Evolutionary conservation across 2,113 vertebrate species (phyloP).

Genomic region (Cynopterus brachyotis): DNA sequence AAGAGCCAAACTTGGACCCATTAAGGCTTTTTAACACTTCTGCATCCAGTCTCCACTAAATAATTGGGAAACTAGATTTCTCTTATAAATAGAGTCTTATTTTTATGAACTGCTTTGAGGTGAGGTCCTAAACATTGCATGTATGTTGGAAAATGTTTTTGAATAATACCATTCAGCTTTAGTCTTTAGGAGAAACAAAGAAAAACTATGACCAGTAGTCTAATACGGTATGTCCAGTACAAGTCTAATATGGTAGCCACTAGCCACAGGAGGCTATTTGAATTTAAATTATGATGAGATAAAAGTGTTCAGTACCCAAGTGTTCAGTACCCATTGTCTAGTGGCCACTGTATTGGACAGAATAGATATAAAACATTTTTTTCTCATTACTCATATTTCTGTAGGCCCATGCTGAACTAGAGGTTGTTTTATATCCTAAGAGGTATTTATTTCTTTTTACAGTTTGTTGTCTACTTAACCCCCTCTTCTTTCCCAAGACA

Average conservation of each 20-base stretch:
- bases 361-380: background rate
- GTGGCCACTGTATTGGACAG: background rate
- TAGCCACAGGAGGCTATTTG: background rate
- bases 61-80: background rate
- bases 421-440: background rate
- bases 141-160: background rate
- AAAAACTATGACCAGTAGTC: background rate
- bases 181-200: background rate
- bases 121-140: background rate
- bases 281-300: background rate
- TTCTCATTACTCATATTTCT: background rate
- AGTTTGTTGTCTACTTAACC: background rate
- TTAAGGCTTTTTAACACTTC: background rate
- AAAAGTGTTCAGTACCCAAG: too few species aligned
- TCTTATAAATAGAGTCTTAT: background rate
- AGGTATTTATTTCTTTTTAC: background rate
- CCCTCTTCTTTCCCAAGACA: background rate
- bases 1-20: background rate
- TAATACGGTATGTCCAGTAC: background rate
- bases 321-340: too few species aligned
- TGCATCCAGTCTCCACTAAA: background rate
- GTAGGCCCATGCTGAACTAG: background rate
- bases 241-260: background rate
- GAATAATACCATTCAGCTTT: background rate
- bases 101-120: background rate